These are phyloP conservation scores for Botrylloides violaceus DNA, from an alignment of 23 tunicate genomes.

Conservation along the genomic window DNA sequence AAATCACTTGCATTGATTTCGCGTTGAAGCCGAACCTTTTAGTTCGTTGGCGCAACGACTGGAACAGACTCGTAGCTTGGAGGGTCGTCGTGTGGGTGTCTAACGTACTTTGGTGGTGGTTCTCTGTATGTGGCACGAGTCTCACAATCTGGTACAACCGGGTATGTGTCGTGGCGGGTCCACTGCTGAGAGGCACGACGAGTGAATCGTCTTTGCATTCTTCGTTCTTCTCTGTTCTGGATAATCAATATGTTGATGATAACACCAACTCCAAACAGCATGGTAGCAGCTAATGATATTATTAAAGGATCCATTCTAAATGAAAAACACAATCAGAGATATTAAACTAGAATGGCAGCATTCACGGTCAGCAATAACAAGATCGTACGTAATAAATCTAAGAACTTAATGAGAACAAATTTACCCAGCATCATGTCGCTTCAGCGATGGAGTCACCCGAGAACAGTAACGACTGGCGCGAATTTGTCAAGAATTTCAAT, in stretches of 20 bases:
- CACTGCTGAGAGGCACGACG: not conserved
- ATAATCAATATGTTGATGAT: not conserved
- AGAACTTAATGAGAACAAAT: too few relatives aligned
- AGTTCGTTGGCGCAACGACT: too few relatives aligned
- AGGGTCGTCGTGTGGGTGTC: not conserved
- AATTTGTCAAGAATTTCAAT: too few relatives aligned
- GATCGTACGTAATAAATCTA: too few relatives aligned
- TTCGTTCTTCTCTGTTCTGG: not conserved
- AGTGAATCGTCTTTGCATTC: not conserved
- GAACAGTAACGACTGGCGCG: too few relatives aligned
- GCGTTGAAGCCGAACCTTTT: too few relatives aligned
- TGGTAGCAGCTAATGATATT: not conserved
- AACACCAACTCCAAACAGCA: not conserved
- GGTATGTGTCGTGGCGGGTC: not conserved
- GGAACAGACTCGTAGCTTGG: not conserved
- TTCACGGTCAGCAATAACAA: too few relatives aligned
- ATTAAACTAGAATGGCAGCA: too few relatives aligned
- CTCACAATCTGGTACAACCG: not conserved
- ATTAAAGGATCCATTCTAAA: not conserved
- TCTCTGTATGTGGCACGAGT: not conserved
- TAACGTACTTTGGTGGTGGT: not conserved
- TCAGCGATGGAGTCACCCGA: too few relatives aligned
- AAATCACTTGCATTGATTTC: too few relatives aligned
- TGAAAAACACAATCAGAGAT: not conserved
- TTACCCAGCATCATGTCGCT: too few relatives aligned